Base-by-base conservation (phyloP, 2,888 invertebrate genomes). In the Fragum sueziense region DNA sequence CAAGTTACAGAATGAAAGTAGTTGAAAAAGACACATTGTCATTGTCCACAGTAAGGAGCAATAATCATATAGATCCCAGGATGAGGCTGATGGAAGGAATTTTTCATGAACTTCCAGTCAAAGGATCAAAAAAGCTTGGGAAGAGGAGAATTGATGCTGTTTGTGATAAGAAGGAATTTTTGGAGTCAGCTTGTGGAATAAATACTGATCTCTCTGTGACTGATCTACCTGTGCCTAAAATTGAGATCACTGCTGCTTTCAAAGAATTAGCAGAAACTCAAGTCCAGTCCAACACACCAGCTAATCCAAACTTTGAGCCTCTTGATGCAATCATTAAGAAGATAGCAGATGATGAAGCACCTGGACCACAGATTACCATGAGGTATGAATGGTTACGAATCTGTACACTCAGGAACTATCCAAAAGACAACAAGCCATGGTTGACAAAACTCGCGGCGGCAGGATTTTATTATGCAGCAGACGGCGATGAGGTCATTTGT, bases 401-500 rank as follows among this genome's bases (percentile, higher is more conserved):
- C 0, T 83, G 80, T 51, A 83, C 83, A 6, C 68, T 73, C 11
- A 70, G 80, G 54, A 83, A 71, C 37, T 83, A 78, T 31, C 83
- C 83, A 27, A 73, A 70, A 33, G 78, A 78, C 54, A 59, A 76
- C 70, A 83, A 83, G 54, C 79, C 80, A n/a, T 83, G 65, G 27
- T 22, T 77, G 27, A 80, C 73, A 3, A 34, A 34, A 25, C 27
- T 83, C 47, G 80, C 83, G 7, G 65, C 29, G 4, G 80, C 83
- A 33, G 83, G 83, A 9, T 76, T 80, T 29, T 83, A 83, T 33
- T 83, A 78, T 47, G 83, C 77, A 1, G 77, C 72, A 20, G 80
- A 80, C 7, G 79, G 75, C 4, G 83, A 83, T 70, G 80, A 78
- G 31, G 79, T 83, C 0, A 71, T 83, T 31, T 83, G 83, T 61